These are phyloP conservation scores for Brachyhypopomus occidentalis DNA, from an alignment of 2,113 vertebrate species.

Conservation along the genomic window DNA sequence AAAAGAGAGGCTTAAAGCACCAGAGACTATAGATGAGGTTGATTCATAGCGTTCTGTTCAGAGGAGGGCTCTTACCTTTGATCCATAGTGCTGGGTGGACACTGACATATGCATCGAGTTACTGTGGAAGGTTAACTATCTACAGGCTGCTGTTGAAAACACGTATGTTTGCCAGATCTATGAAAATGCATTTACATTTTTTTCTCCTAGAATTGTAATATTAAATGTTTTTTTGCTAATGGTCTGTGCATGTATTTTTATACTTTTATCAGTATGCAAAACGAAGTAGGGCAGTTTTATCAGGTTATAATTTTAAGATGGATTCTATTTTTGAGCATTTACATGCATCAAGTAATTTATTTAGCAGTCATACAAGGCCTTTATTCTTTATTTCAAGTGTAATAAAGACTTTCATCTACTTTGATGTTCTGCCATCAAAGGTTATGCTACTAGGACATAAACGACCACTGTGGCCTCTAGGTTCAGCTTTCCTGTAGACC, in stretches of 20 bases:
- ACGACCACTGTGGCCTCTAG: too few species aligned
- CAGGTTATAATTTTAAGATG: background rate
- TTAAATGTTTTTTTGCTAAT: background rate
- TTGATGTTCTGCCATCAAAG: background rate
- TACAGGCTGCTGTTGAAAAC: background rate
- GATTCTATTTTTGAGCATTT: background rate
- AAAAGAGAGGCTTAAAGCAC: constrained; percentile 21
- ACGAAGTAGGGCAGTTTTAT: background rate
- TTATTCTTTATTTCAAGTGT: constrained; percentile 1
- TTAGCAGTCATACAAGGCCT: background rate
- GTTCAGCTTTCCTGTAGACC: background rate
- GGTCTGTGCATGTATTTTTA: background rate
- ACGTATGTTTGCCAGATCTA: background rate
- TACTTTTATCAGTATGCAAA: background rate
- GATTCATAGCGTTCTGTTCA: constrained; percentile 70
- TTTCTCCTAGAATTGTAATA: background rate
- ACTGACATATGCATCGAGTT: background rate
- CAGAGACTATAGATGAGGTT: constrained; percentile 21
- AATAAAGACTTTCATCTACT: constrained; percentile 9
- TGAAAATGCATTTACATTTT: background rate
- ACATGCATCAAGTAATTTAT: background rate
- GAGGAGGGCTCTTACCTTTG: constrained; percentile 56
- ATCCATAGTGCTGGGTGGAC: constrained; percentile 14
- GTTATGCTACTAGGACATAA: too few species aligned
- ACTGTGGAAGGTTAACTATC: background rate